Conservation (phyloP, 2,888 invertebrate species). For the Noctua janthina region DNA sequence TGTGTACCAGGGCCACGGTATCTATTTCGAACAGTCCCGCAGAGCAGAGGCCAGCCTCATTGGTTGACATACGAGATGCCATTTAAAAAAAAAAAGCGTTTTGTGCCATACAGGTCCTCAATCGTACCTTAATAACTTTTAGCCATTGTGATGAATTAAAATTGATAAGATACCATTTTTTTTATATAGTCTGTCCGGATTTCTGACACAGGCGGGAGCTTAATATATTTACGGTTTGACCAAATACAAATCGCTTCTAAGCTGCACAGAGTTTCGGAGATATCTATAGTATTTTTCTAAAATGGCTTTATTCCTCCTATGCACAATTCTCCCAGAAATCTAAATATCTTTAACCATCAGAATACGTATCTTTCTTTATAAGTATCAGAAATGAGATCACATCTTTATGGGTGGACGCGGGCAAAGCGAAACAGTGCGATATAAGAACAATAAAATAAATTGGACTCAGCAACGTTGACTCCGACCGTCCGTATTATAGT, state of each 20-base stretch:
- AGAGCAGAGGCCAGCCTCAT: too few species aligned
- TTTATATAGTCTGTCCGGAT: background rate
- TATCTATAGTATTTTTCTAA: background rate
- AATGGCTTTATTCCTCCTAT: constrained; percentile 12
- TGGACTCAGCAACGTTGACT: constrained; percentile 72
- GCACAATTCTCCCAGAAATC: constrained; percentile 29
- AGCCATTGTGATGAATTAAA: background rate
- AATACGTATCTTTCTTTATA: constrained; percentile 69
- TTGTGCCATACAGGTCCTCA: background rate
- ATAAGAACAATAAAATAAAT: constrained; percentile 82
- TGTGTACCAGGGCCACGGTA: too few species aligned
- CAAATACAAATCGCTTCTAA: background rate
- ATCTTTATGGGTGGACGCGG: constrained; percentile 76
- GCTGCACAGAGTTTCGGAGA: background rate
- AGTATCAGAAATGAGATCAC: constrained; percentile 74
- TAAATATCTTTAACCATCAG: constrained; percentile 60
- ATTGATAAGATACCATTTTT: background rate
- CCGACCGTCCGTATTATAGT: constrained; percentile 55
- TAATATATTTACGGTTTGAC: background rate
- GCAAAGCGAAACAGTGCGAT: constrained; percentile 69
- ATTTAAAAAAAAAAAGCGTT: background rate
- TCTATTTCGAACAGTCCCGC: too few species aligned
- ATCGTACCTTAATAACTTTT: too few species aligned
- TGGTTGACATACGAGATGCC: too few species aligned
- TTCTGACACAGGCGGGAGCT: background rate